A percentile compares a stretch with the other conserved stretches of the same genome.
These are phyloP conservation scores for Crossaster papposus DNA, from an alignment of 53 echinoderm and acorn worm species.

Conservation along the genomic window DNA sequence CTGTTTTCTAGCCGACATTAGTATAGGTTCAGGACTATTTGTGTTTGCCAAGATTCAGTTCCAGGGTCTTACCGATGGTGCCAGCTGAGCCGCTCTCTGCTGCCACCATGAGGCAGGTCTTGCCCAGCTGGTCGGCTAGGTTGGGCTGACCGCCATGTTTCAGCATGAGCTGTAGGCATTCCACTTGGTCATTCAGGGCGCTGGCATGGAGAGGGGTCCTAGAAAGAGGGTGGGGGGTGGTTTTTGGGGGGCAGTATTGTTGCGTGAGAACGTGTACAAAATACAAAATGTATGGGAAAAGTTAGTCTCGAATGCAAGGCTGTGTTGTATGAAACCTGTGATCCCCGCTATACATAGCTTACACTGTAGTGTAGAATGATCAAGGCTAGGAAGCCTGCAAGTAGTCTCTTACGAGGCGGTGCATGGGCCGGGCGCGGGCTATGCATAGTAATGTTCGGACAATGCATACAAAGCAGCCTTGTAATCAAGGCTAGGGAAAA, in stretches of 20 bases:
- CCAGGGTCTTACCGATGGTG: conserved; percentile 77
- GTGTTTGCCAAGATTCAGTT: neutral
- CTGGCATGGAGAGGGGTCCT: conserved; percentile 95
- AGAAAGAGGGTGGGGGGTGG: neutral
- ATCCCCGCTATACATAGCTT: no score
- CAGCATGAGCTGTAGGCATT: conserved; percentile 93
- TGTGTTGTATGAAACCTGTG: no score
- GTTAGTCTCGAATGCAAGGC: no score
- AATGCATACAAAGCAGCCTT: no score
- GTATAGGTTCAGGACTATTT: neutral
- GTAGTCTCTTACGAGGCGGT: no score
- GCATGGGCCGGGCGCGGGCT: no score
- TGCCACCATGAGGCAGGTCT: conserved; percentile 93
- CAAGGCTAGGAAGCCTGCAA: no score
- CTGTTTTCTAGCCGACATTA: neutral
- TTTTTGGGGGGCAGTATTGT: neutral
- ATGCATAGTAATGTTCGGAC: no score
- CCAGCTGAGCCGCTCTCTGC: conserved; percentile 97
- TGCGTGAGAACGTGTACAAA: no score
- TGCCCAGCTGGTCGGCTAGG: conserved; percentile 81
- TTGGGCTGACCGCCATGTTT: conserved; percentile 93
- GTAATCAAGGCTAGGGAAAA: no score
- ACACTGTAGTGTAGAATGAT: no score
- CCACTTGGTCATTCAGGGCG: conserved; percentile 97
- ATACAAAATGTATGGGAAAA: no score